A percentile compares a stretch with the other conserved stretches of the same genome.
Conservation (phyloP, 2,113 vertebrate species). For the Psephotus haematonotus region DNA sequence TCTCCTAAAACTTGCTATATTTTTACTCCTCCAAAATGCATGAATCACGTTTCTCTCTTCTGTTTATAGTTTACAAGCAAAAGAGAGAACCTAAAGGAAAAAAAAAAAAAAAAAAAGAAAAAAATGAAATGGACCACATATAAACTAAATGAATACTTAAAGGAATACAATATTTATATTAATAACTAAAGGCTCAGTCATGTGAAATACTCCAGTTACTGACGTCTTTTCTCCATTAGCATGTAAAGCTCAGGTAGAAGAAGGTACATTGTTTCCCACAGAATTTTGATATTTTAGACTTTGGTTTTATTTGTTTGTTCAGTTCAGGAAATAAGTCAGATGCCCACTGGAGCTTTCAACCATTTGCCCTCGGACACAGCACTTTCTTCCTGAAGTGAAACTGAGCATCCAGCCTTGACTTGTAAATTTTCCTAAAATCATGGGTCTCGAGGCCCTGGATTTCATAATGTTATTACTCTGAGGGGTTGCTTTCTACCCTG, state of each 20-base stretch:
- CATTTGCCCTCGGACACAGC: neutral
- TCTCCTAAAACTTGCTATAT: neutral
- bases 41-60: neutral
- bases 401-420: neutral
- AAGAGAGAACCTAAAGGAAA: rapidly evolving
- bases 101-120: neutral
- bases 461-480: neutral
- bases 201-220: neutral
- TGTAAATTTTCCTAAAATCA: neutral
- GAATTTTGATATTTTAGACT: neutral
- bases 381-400: neutral
- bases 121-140: neutral
- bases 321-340: neutral
- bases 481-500: neutral
- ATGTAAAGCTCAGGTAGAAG: neutral
- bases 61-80: neutral
- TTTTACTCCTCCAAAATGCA: neutral
- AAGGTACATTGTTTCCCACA: neutral
- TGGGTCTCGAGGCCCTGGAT: neutral
- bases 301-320: neutral
- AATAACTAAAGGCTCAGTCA: neutral
- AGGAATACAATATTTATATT: neutral
- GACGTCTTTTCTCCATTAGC: neutral
- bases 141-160: neutral
- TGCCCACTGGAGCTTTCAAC: neutral